Conservation (phyloP, 2,113 vertebrate genomes). For the Nycticryphes semicollaris region DNA sequence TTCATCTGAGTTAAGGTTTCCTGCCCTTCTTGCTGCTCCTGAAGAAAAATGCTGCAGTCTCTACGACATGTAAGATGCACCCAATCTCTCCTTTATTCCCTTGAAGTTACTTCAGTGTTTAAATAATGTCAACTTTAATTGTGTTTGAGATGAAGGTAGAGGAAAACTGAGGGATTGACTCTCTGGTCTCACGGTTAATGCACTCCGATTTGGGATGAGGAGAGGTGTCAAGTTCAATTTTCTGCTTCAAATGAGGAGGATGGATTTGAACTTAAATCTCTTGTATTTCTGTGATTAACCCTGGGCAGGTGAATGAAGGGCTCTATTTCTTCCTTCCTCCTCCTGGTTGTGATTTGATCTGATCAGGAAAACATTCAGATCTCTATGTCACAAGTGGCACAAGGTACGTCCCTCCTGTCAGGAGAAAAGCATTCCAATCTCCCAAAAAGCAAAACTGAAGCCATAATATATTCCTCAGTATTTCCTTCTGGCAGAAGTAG, state of each 20-base stretch:
- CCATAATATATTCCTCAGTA: neutral
- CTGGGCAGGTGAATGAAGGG: neutral
- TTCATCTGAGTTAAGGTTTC: neutral
- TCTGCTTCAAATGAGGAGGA: conserved; percentile 38
- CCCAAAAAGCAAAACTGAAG: neutral
- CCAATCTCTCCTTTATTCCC: neutral
- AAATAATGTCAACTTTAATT: conserved; percentile 28
- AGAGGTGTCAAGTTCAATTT: conserved; percentile 55
- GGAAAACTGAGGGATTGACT: conserved; percentile 23
- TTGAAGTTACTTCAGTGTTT: neutral
- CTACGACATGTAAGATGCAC: neutral
- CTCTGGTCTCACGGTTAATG: conserved; percentile 1
- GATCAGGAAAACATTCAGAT: neutral
- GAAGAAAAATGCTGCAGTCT: neutral
- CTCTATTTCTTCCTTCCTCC: neutral
- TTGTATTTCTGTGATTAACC: neutral
- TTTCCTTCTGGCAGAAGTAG: neutral
- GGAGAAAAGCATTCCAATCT: neutral
- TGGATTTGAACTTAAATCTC: conserved; percentile 30
- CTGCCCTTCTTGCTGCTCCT: neutral
- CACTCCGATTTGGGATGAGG: neutral
- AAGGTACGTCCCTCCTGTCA: neutral
- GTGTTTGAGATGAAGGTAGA: neutral
- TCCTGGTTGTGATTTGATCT: neutral
- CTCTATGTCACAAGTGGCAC: too few relatives aligned